Conservation (phyloP, 2,888 invertebrate species). For the Phasia obesa region DNA sequence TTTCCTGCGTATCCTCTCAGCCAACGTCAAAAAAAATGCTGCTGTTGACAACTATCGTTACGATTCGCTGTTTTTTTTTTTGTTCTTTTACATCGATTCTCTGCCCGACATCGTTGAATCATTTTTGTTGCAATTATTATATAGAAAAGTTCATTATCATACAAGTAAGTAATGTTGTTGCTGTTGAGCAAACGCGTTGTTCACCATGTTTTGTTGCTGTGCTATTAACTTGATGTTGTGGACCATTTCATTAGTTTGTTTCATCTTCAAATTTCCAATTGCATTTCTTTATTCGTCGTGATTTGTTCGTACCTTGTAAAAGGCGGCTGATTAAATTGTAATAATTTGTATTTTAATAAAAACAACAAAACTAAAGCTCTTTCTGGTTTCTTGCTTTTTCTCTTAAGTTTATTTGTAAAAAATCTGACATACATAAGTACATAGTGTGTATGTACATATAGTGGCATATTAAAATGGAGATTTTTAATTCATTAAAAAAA, state of each 20-base stretch:
- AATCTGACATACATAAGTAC: too few relatives aligned
- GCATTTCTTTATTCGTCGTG: constrained; percentile 73
- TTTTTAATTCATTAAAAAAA: not conserved
- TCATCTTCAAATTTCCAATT: constrained; percentile 72
- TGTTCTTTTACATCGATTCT: constrained; percentile 36
- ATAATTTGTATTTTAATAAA: constrained; percentile 27
- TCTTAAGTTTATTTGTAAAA: constrained; percentile 28
- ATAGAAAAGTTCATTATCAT: constrained; percentile 41
- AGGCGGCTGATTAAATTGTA: constrained; percentile 53
- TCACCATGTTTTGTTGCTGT: constrained; percentile 49
- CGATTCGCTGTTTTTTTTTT: constrained; percentile 14
- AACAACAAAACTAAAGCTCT: constrained; percentile 33
- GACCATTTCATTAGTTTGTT: constrained; percentile 71
- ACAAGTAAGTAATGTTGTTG: constrained; percentile 67
- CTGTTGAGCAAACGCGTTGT: constrained; percentile 61
- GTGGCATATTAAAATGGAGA: constrained; percentile 17
- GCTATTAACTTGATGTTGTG: constrained; percentile 53
- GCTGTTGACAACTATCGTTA: not conserved
- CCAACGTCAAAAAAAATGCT: constrained; percentile 7
- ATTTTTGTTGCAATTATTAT: constrained; percentile 68
- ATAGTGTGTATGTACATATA: too few relatives aligned
- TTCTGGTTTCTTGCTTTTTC: not conserved
- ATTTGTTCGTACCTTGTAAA: constrained; percentile 62
- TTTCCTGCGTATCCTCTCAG: not conserved
- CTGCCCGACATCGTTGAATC: constrained; percentile 27